Evolutionary conservation across 2,797 vertebrate genomes (phyloP), one percentile per base, ranked within the genome.

Genomic region (Cossypha polioptera): DNA sequence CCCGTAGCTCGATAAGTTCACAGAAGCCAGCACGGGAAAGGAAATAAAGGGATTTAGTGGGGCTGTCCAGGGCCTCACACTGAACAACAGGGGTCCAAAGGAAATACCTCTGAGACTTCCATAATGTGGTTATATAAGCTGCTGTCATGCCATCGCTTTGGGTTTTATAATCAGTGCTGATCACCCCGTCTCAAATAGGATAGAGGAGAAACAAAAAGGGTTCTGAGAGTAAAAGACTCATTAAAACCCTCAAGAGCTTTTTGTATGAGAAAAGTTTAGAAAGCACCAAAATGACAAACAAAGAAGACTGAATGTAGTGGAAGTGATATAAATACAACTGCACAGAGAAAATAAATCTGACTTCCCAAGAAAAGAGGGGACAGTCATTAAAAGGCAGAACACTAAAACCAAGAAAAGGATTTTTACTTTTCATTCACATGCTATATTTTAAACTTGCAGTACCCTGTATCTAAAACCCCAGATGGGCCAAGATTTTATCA

Each of bases 321-420:
- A 89, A 91, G 24, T 81, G 76, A 86, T 73, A 74, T 20, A 91
- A 92, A 93, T 48, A 42, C 17, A 90, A 69, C 73, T 53, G 62
- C 58, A 66, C 13, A 47, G 85, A 73, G 40, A 84, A 96, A 95
- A 86, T 62, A 90, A 91, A 71, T 48, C 51, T 92, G 88, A 81
- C 66, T 81, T 92, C 82, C 40, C 43, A 81, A 75, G 73, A 92
- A 95, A 91, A 84, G 54, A 91, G 63, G 72, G 47, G 78, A 78
- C 36, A 81, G 29, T 66, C 65, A 88, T 86, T 93, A 89, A 93
- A 93, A 90, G 69, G 76, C 54, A 90, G 61, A 90, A 80, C n/a
- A 76, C 45, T 92, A 83, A 93, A 95, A 94, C 65, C 21, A 93
- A 75, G 69, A 58, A 90, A 91, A 92, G 31, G 35, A 91, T 79